phyloP scores from a whole-genome alignment of 2,888 invertebrate genomes.

The Drosophila paramelanica region DNA sequence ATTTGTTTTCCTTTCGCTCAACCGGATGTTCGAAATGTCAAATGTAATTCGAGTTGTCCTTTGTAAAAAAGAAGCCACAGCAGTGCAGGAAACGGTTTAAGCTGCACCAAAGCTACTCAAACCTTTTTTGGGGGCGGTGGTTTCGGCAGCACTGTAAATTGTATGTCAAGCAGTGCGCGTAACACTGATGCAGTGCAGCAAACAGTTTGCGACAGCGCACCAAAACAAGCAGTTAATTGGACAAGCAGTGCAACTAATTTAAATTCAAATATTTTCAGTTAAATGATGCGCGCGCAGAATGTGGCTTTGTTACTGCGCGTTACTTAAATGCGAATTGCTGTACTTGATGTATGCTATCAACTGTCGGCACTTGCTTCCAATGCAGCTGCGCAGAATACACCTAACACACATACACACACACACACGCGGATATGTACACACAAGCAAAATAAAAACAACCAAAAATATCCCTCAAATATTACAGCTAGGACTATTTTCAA shows the following conservation, averaged over 20 bases:
- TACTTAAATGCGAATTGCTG: slow-evolving; percentile 27
- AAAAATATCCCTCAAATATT: slow-evolving; percentile 56
- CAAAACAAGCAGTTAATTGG: not conserved
- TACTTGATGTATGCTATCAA: slow-evolving; percentile 35
- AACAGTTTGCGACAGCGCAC: not conserved
- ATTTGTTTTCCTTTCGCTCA: not conserved
- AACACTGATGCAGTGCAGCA: not conserved
- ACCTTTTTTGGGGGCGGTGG: not conserved
- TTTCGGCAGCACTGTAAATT: not conserved
- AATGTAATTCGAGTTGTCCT: slow-evolving; percentile 12
- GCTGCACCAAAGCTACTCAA: slow-evolving; percentile 1
- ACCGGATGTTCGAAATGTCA: slow-evolving; percentile 5
- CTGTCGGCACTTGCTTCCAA: slow-evolving; percentile 59
- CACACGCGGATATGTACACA: not conserved
- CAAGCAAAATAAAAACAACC: slow-evolving; percentile 2
- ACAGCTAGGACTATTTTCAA: slow-evolving; percentile 43
- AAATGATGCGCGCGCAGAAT: not conserved
- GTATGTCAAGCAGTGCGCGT: slow-evolving; percentile 1
- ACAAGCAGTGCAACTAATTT: slow-evolving; percentile 6
- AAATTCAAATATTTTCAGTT: slow-evolving; percentile 10
- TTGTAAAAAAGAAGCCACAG: not conserved
- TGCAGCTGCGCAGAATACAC: slow-evolving; percentile 65
- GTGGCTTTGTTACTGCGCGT: slow-evolving; percentile 4
- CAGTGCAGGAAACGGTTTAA: not conserved
- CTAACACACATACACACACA: not conserved